These are phyloP conservation scores for Bombus balteatus DNA, from an alignment of 1,140 invertebrate species.

Conservation along the genomic window DNA sequence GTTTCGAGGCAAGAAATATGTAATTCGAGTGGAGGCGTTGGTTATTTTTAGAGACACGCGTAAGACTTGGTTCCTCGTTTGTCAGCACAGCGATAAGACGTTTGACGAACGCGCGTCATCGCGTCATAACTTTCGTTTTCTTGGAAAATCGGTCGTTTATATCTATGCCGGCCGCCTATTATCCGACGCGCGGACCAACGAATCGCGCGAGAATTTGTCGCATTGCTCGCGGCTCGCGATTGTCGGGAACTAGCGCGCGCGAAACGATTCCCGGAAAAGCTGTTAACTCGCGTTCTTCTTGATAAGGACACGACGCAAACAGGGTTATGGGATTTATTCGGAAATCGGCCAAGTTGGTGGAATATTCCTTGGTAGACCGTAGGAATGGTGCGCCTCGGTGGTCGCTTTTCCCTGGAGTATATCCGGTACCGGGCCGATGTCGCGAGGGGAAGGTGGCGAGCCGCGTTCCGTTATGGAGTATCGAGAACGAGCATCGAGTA, in stretches of 20 bases:
- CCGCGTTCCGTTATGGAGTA: conserved; percentile 16
- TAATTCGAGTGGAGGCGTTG: neutral
- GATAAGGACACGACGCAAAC: neutral
- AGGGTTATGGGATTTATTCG: neutral
- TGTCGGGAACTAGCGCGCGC: neutral
- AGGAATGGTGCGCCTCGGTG: neutral
- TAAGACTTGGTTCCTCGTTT: conserved; percentile 36
- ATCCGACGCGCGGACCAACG: conserved; percentile 14
- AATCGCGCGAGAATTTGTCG: conserved; percentile 12
- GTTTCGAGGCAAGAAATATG: neutral
- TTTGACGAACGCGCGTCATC: conserved; percentile 3
- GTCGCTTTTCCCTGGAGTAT: neutral
- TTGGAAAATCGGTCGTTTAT: conserved; percentile 42
- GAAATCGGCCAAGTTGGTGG: neutral
- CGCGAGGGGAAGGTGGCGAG: neutral
- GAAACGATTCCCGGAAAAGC: conserved; percentile 42
- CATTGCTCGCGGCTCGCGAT: conserved; percentile 41
- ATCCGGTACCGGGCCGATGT: neutral
- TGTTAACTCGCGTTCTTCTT: neutral
- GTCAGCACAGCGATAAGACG: conserved; percentile 40
- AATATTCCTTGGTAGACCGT: neutral
- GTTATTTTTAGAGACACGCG: conserved; percentile 40
- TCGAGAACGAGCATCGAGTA: conserved; percentile 1
- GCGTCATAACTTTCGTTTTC: conserved; percentile 47
- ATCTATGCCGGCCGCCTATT: conserved; percentile 33